Evolutionary conservation across 1,140 invertebrate genomes (phyloP).

Genomic region (Rhysida immarginata): DNA sequence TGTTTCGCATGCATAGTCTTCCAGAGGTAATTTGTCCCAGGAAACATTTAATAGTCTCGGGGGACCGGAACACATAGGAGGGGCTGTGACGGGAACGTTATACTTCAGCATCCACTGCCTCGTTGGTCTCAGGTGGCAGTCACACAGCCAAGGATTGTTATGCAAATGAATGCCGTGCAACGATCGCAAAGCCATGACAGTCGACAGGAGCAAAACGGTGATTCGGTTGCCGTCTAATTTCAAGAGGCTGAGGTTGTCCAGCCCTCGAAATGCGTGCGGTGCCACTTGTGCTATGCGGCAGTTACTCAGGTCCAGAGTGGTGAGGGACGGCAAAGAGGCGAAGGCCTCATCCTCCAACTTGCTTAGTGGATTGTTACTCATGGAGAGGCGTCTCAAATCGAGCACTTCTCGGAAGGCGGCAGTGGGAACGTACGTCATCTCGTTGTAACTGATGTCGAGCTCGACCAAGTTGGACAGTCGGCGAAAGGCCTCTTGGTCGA

Average conservation of each 20-base stretch:
- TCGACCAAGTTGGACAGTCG: conserved; percentile 74
- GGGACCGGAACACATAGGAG: conserved; percentile 49
- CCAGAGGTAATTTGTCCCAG: conserved; percentile 55
- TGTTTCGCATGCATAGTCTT: conserved; percentile 64
- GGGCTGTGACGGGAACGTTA: conserved; percentile 52
- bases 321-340: conserved; percentile 49
- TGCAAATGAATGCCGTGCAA: conserved; percentile 56
- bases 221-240: conserved; percentile 51
- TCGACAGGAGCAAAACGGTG: conserved; percentile 42
- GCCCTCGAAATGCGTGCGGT: conserved; percentile 47
- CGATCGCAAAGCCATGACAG: conserved; percentile 45
- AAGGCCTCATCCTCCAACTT: conserved; percentile 47
- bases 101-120: conserved; percentile 57
- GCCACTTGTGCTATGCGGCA: conserved; percentile 56
- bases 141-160: conserved; percentile 66
- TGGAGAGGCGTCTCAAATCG: conserved; percentile 49
- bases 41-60: conserved; percentile 40
- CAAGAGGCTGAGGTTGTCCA: conserved; percentile 49
- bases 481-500: conserved; percentile 62
- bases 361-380: conserved; percentile 53
- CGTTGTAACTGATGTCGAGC: conserved; percentile 63
- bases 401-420: conserved; percentile 51
- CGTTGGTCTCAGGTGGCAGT: conserved; percentile 52
- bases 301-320: conserved; percentile 53
- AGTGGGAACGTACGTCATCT: conserved; percentile 44